phyloP scores from a whole-genome alignment of 2,888 invertebrate species.

The Drosophila heteroneura region DNA sequence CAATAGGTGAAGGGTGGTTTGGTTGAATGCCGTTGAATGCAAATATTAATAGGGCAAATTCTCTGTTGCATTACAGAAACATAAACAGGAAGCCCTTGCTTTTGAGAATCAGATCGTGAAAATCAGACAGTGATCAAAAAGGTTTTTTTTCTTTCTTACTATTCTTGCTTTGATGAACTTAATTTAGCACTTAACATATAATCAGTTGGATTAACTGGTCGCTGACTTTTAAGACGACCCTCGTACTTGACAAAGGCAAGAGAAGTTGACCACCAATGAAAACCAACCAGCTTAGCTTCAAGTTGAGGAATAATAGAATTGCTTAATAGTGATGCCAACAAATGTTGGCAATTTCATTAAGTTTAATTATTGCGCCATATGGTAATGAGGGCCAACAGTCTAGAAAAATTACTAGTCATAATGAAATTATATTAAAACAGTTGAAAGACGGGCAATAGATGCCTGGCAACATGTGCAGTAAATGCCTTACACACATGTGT shows the following conservation, averaged over 20 bases:
- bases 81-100: neutral
- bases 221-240: neutral
- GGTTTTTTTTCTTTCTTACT: too few species aligned
- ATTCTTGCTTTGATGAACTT: neutral
- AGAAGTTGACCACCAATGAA: neutral
- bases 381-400: constrained; percentile 48
- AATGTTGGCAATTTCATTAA: constrained; percentile 36
- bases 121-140: neutral
- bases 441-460: neutral
- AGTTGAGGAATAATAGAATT: neutral
- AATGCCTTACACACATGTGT: neutral
- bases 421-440: constrained; percentile 47
- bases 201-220: neutral
- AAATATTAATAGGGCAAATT: constrained; percentile 78
- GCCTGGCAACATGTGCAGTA: constrained; percentile 20
- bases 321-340: constrained; percentile 45
- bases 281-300: neutral
- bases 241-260: neutral
- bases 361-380: constrained; percentile 66
- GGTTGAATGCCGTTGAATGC: constrained; percentile 61
- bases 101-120: neutral
- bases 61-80: constrained; percentile 60
- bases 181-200: neutral
- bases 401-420: constrained; percentile 30
- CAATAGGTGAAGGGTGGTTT: neutral